Evolutionary conservation across 37 sponge, comb jelly and placozoan genomes (phyloP).

Genomic region (Mnemiopsis leidyi): DNA sequence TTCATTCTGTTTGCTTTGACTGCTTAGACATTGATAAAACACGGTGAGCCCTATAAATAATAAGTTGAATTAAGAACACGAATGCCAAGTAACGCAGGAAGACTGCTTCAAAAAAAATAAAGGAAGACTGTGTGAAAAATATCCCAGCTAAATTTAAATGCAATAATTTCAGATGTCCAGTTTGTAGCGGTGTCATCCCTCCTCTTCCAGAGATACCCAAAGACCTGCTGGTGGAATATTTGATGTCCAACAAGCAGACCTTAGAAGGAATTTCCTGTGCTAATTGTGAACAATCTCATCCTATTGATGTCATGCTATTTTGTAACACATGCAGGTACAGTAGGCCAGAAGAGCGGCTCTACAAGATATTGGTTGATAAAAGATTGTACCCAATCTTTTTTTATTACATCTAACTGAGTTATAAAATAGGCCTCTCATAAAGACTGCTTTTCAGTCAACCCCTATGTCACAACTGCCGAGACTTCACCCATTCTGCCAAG

Average conservation of each 20-base stretch:
- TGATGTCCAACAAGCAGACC: conserved; percentile 58
- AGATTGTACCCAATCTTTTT: too few species aligned
- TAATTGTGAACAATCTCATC: conserved; percentile 33
- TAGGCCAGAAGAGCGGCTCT: too few species aligned
- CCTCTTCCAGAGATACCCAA: conserved; percentile 59
- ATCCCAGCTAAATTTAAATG: too few species aligned
- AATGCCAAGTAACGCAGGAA: too few species aligned
- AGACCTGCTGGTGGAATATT: conserved; percentile 10
- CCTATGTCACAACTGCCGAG: conserved; percentile 18
- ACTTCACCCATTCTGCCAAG: conserved; percentile 42
- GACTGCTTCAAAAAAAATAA: too few species aligned
- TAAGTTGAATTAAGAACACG: too few species aligned
- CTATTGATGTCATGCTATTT: conserved; percentile 32
- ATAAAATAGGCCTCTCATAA: too few species aligned
- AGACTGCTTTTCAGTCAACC: conserved; percentile 59
- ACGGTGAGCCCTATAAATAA: too few species aligned
- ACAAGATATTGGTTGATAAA: too few species aligned
- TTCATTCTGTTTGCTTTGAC: conserved; percentile 48
- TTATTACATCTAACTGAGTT: too few species aligned
- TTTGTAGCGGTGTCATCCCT: not conserved
- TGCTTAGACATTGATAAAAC: conserved; percentile 44
- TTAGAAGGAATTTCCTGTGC: conserved; percentile 51
- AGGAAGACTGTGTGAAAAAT: too few species aligned
- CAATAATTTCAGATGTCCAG: conserved; percentile 65
- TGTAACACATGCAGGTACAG: conserved; percentile 64